Evolutionary conservation across 2,113 vertebrate species (phyloP).

Genomic region (Cygnus buccinator): DNA sequence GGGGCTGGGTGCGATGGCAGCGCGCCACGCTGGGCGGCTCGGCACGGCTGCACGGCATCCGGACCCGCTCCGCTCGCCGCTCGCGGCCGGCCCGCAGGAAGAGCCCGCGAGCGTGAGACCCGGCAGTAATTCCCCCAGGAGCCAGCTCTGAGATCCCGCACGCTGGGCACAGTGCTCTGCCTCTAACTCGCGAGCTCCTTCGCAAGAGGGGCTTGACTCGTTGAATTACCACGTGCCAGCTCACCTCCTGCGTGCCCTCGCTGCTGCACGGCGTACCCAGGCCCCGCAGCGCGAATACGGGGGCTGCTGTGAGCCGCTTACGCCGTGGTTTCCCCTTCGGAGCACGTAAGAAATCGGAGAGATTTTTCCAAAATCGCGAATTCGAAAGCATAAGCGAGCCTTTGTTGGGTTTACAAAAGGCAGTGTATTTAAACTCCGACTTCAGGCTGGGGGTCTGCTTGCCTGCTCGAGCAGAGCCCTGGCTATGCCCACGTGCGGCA

Average conservation of each 20-base stretch:
- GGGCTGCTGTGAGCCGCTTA: not conserved
- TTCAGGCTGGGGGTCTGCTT: not conserved
- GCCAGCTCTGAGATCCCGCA: not conserved
- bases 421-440: not conserved
- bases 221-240: not conserved
- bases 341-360: not conserved
- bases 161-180: rapidly evolving
- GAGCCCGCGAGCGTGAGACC: rapidly evolving
- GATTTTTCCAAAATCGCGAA: not conserved
- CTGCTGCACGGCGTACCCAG: not conserved
- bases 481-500: not conserved
- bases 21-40: too few relatives aligned
- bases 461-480: not conserved
- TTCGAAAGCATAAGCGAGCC: not conserved
- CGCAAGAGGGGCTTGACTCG: not conserved
- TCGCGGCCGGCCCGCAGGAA: not conserved
- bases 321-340: not conserved
- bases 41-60: not conserved
- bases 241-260: not conserved
- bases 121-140: not conserved
- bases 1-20: too few relatives aligned
- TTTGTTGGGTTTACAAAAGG: not conserved
- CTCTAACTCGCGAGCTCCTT: rapidly evolving
- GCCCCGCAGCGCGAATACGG: not conserved
- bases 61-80: not conserved